These are phyloP conservation scores for Pollimyrus isidori DNA, from an alignment of 2,113 vertebrate genomes.

Conservation along the genomic window DNA sequence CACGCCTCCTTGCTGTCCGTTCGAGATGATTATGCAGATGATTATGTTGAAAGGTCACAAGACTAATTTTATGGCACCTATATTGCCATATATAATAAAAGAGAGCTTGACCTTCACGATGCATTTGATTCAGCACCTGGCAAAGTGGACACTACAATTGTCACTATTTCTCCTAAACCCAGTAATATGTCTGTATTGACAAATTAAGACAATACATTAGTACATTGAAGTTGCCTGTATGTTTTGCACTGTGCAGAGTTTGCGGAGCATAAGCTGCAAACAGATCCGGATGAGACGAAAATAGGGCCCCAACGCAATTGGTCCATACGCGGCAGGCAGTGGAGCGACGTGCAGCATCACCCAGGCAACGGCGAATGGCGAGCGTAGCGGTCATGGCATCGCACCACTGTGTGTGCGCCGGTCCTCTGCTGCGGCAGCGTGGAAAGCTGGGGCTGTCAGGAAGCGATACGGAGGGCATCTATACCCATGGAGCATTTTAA, in stretches of 20 bases:
- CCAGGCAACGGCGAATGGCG: background rate
- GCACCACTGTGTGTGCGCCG: background rate
- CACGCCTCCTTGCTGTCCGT: background rate
- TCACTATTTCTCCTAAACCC: background rate
- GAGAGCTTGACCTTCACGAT: background rate
- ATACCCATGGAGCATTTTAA: background rate
- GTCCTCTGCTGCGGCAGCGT: background rate
- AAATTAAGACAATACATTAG: background rate
- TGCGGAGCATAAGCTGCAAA: background rate
- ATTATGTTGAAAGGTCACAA: background rate
- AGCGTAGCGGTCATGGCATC: background rate
- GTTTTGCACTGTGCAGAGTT: background rate
- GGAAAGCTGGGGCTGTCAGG: background rate
- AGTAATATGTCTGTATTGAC: background rate
- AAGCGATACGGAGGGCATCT: background rate
- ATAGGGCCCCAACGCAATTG: background rate
- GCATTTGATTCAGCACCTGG: background rate
- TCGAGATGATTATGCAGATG: background rate
- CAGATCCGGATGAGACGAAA: background rate
- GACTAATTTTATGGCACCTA: background rate
- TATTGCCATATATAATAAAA: background rate
- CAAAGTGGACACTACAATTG: background rate
- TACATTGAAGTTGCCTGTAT: background rate
- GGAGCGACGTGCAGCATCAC: background rate
- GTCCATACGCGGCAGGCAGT: background rate